phyloP scores from a whole-genome alignment of 2,113 vertebrate species.

The Ardeotis arabs region DNA sequence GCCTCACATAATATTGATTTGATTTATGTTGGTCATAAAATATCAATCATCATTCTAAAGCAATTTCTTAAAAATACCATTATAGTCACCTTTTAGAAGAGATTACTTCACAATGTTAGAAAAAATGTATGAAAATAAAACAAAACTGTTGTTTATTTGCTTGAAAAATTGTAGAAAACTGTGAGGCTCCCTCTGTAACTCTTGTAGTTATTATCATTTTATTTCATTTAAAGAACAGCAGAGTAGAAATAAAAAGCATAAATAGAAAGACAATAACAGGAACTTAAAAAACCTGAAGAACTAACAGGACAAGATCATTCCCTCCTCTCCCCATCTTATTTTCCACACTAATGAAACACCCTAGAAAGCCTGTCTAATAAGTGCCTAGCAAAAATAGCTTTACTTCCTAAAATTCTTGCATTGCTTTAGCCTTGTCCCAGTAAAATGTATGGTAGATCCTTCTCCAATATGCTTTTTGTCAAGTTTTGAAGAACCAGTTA shows the following conservation, averaged over 20 bases:
- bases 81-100: slow-evolving; percentile 8
- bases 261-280: not conserved
- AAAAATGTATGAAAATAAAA: not conserved
- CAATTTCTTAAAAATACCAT: slow-evolving; percentile 23
- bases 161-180: not conserved
- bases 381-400: not conserved
- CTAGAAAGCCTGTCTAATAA: not conserved
- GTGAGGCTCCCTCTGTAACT: not conserved
- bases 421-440: not conserved
- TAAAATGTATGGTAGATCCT: not conserved
- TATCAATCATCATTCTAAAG: slow-evolving; percentile 44
- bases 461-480: not conserved
- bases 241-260: not conserved
- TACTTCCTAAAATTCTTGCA: not conserved
- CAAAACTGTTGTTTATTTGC: not conserved
- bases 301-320: not conserved
- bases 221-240: not conserved
- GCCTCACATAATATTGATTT: not conserved
- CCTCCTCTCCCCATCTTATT: not conserved
- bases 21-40: slow-evolving; percentile 34
- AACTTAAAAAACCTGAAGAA: not conserved
- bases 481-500: not conserved
- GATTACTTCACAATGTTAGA: not conserved
- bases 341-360: not conserved
- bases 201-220: not conserved